These are phyloP conservation scores for Oscheius sp. DNA, from an alignment of 2,888 invertebrate species.

Conservation along the genomic window DNA sequence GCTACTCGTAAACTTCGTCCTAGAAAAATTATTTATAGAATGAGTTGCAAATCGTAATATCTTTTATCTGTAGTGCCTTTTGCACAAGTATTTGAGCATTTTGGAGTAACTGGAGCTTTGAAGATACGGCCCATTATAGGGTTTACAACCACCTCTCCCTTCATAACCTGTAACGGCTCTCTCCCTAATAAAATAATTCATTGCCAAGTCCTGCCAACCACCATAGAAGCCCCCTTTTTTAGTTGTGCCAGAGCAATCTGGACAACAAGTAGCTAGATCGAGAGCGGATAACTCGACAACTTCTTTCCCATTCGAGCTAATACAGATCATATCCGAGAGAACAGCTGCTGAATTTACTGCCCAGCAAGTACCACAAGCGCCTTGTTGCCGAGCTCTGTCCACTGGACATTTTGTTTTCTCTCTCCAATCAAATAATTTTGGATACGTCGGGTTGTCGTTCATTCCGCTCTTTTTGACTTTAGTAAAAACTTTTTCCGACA, in stretches of 20 bases:
- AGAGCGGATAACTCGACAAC: background rate
- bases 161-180: background rate
- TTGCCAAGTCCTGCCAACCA: background rate
- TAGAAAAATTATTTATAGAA: background rate
- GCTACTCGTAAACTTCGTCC: background rate
- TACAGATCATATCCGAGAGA: background rate
- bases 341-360: background rate
- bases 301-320: background rate
- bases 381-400: background rate
- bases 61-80: background rate
- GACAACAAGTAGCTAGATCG: background rate
- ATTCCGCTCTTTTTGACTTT: background rate
- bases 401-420: background rate
- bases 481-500: too few species aligned
- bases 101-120: background rate
- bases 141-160: background rate
- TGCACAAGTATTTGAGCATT: background rate
- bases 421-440: background rate
- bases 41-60: background rate
- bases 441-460: background rate
- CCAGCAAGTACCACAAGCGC: background rate
- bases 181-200: background rate
- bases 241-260: too few species aligned
- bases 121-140: background rate
- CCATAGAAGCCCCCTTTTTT: too few species aligned